Evolutionary conservation across 2,888 invertebrate genomes (phyloP), one percentile per base, ranked within the genome.

Genomic region (Macrosoma leucophasiata): DNA sequence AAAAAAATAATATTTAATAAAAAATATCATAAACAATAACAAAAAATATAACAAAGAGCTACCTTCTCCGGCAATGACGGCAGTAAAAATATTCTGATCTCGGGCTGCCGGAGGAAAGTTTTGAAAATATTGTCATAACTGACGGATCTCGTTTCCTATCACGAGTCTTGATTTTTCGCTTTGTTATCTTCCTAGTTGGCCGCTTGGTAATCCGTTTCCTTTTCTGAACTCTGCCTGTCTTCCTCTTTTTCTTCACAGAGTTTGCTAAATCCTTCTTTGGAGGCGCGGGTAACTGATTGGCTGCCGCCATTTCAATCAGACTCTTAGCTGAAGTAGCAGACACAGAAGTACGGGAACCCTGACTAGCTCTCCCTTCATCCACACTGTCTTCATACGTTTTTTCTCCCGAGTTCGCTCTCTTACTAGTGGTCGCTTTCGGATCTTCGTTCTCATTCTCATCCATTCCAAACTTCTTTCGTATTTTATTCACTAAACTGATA

Each of bases 41-140:
- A n/a, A n/a, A n/a, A n/a, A n/a, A n/a, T 45, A 42, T 33, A 38
- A 40, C 8, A 25, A 23, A 17, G 12, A 27, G 54, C 67, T 73
- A 76, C 74, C 74, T 73, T 66, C 64, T 54, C 32, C 56, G 55
- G 35, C 67, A 68, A 46, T 65, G 64, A 2, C 65, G 67, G 36
- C 75, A 76, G 36, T 59, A 52, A 15, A 40, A 36, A 36, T 71
- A 73, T 1, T 39, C 39, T 1, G 41, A 44, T 1, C 39, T 36
- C n/a, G 42, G 36, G 4, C 47, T 52, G 1, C 46, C 36, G 2
- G 43, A 43, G 2, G 68, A 65, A 4, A 57, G 10, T n/a, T 52
- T 56, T 18, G 61, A 56, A 34, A 59, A 58, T 13, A 65, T 50
- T 1, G 66, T 62, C 0, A 65, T 58, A 0, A 48, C 39, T 3